phyloP scores from a whole-genome alignment of 2,888 invertebrate species.

The Hecatera dysodea region DNA sequence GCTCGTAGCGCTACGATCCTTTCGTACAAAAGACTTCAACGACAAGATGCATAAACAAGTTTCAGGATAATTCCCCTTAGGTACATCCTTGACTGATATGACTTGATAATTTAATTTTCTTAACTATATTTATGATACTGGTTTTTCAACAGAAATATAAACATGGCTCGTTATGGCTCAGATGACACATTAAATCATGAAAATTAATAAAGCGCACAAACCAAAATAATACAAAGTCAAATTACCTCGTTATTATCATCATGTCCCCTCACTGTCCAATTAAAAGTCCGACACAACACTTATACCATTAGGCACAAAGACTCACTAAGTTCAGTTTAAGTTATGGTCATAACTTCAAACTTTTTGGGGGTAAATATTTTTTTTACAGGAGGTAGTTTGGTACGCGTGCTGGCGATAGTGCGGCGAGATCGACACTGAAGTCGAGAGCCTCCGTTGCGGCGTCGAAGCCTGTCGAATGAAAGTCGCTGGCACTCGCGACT shows the following conservation, averaged over 20 bases:
- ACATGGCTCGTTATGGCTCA: no score
- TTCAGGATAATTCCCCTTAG: constrained; percentile 8
- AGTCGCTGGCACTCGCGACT: constrained; percentile 64
- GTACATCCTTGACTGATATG: no score
- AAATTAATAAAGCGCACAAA: no score
- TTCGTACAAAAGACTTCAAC: constrained; percentile 73
- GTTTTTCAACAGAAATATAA: no score
- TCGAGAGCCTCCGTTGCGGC: constrained; percentile 67
- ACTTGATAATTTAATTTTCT: no score
- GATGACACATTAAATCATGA: neutral
- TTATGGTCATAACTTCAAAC: constrained; percentile 66
- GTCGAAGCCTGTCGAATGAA: constrained; percentile 69
- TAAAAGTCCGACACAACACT: constrained; percentile 76
- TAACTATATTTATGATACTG: no score
- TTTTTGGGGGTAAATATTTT: constrained; percentile 44
- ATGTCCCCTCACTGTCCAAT: constrained; percentile 74
- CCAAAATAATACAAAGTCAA: constrained; percentile 2
- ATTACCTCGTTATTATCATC: constrained; percentile 81
- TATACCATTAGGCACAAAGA: constrained; percentile 80
- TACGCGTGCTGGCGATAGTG: constrained; percentile 78
- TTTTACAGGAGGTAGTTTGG: constrained; percentile 48
- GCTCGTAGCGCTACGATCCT: constrained; percentile 72
- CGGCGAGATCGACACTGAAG: constrained; percentile 80
- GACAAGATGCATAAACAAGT: constrained; percentile 27
- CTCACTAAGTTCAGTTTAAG: constrained; percentile 74